A percentile compares a stretch with the other conserved stretches of the same genome.
Conservation (phyloP, 2,113 vertebrate species). For the Lasiurus borealis region DNA sequence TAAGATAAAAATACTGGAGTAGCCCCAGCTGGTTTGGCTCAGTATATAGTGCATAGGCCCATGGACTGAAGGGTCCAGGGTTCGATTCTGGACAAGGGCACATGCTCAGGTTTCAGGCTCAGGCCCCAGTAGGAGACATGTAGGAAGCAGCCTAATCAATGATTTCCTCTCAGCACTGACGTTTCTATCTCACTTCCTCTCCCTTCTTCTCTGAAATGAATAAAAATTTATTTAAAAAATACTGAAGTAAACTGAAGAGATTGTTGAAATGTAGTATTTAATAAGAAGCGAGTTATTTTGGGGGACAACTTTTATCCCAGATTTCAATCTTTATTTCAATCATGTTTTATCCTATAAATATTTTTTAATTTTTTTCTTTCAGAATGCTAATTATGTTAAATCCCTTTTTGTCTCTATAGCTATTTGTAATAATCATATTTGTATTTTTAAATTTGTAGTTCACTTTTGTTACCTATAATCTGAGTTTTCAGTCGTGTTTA, state of each 20-base stretch:
- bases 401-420: slow-evolving; percentile 13
- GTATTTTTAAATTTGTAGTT: background rate
- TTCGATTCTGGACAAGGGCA: too few relatives aligned
- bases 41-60: too few relatives aligned
- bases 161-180: too few relatives aligned
- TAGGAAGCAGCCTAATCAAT: too few relatives aligned
- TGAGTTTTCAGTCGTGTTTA: background rate
- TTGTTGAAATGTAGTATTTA: background rate
- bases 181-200: too few relatives aligned
- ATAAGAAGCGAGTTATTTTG: slow-evolving; percentile 22
- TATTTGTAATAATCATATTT: slow-evolving; percentile 1
- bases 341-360: slow-evolving; percentile 1
- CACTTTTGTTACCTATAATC: background rate
- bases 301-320: background rate
- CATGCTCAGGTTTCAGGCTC: too few relatives aligned
- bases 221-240: background rate
- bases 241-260: background rate
- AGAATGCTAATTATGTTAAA: background rate
- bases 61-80: too few relatives aligned
- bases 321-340: slow-evolving; percentile 28
- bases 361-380: background rate
- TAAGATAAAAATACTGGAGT: slow-evolving; percentile 11
- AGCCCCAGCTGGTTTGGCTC: too few relatives aligned
- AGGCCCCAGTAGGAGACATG: too few relatives aligned
- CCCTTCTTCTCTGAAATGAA: too few relatives aligned